Base-by-base conservation (phyloP, 2,797 vertebrate genomes). In the Ictinia mississippiensis region DNA sequence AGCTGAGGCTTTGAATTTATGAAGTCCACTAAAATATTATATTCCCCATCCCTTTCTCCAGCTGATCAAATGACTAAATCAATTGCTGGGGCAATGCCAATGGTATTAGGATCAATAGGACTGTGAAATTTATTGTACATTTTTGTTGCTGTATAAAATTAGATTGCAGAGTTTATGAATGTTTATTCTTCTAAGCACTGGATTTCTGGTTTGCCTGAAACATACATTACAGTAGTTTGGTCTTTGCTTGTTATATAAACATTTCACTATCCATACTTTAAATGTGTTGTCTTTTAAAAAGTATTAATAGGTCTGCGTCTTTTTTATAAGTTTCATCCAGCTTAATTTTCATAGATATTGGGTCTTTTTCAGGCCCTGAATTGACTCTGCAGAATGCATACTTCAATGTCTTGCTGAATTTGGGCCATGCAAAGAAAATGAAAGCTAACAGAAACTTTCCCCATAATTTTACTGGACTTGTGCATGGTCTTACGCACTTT, bases 41-140 rank as follows among this genome's bases (percentile, higher is more conserved):
- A 95, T 96, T 98, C 94, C 77, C 25, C 71, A 95, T 97, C 94
- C 79, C 53, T 96, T 94, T 90, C 73, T 94, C 84, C 89, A 97
- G 96, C 97, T 97, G 97, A 98, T 98, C 97, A 97, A 97, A 98
- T 98, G 97, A 89, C 97, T 98, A 97, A 98, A 98, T 98, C 98
- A 97, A 98, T 98, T 97, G 73, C 91, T 98, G 97, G 97, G 96
- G 93, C 47, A 85, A 83, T 97, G 98, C 98, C 98, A 98, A 97
- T 98, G 97, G 96, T 97, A 96, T 83, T 83, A 97, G 86, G 95
- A 98, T 98, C 98, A 98, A 98, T 98, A 97, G 92, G 91, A 96
- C 91, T 97, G 95, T 97, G 98, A 98, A 98, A 98, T 98, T 97
- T 98, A 98, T 98, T 97, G 93, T 95, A 95, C 74, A 16, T 96